These are phyloP conservation scores for Parthenolecanium corni DNA, from an alignment of 2,888 invertebrate species.

Conservation along the genomic window DNA sequence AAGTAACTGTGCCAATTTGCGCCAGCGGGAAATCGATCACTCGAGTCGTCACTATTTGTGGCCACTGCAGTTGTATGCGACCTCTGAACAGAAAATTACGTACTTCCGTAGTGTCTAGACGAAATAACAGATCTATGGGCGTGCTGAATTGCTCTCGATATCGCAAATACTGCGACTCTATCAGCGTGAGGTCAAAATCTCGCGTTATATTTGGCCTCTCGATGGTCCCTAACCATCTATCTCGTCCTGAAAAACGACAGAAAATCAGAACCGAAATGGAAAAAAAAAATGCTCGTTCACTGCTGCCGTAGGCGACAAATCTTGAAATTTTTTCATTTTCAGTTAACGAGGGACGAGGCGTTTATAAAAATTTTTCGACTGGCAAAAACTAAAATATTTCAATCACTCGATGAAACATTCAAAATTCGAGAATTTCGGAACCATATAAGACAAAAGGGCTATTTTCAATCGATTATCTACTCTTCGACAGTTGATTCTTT, in stretches of 20 bases:
- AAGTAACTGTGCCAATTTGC: slow-evolving; percentile 56
- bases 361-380: no score
- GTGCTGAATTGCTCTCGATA: slow-evolving; percentile 11
- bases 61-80: slow-evolving; percentile 16
- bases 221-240: slow-evolving; percentile 17
- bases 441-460: no score
- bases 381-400: no score
- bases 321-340: no score
- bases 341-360: no score
- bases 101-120: slow-evolving; percentile 19
- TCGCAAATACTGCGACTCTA: slow-evolving; percentile 16
- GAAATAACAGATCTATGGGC: slow-evolving; percentile 5
- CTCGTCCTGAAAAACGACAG: background rate
- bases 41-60: slow-evolving; percentile 30
- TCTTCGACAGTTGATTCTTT: no score
- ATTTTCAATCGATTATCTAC: no score
- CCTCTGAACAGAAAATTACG: slow-evolving; percentile 16
- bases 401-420: no score
- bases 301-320: no score
- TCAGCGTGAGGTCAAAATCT: slow-evolving; percentile 16
- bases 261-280: background rate
- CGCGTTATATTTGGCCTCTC: slow-evolving; percentile 20
- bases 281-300: background rate
- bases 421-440: no score
- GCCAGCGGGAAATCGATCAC: slow-evolving; percentile 56